Evolutionary conservation across 2,113 vertebrate genomes (phyloP), one percentile per base, ranked within the genome.

Genomic region (Calypte anna): DNA sequence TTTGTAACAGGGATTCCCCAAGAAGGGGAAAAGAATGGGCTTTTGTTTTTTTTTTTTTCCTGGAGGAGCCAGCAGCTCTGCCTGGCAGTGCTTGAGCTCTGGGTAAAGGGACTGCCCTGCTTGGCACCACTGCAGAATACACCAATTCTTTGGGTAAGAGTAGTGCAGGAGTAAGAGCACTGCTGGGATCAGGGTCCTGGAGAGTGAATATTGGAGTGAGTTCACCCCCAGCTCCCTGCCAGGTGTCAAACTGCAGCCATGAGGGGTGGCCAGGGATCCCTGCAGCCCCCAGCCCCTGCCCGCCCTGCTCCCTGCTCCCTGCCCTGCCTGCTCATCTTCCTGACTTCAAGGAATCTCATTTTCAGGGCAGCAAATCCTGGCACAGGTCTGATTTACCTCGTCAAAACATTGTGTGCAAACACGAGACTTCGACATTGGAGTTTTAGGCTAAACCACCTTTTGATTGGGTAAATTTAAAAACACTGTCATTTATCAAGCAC

Each of bases 131-230:
- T 25, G 31, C 53, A 59, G 66, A 68, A 48, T 21, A 17, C 14
- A 6, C 7, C 5, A 36, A 27, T 54, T 23, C 27, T 38, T 61
- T 27, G 14, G 19, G 46, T 54, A 62, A 27, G 22, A 13, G 59
- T 30, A 8, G 25, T 4, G 44, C 5, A 16, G 40, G n/a, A 58
- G 44, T 38, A 38, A 38, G 36, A 38, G 36, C 8, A 38, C 10
- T 1, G 3, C 40, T 15, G 48, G 50, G 19, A 4, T 1, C 1
- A 1, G 9, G 27, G 17, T 9, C 15, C 31, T 18, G 5, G 9
- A 6, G 53, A 18, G 17, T 8, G 36, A 31, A 19, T 10, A 3
- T 6, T 9, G 13, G 19, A 0, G 1, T 10, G 50, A 30, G 10
- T 25, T 15, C 5, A 5, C 0, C 1, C 10, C 66, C 4, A 16